Conservation (phyloP, 2,797 vertebrate species). For the Hephaestus fuliginosus region DNA sequence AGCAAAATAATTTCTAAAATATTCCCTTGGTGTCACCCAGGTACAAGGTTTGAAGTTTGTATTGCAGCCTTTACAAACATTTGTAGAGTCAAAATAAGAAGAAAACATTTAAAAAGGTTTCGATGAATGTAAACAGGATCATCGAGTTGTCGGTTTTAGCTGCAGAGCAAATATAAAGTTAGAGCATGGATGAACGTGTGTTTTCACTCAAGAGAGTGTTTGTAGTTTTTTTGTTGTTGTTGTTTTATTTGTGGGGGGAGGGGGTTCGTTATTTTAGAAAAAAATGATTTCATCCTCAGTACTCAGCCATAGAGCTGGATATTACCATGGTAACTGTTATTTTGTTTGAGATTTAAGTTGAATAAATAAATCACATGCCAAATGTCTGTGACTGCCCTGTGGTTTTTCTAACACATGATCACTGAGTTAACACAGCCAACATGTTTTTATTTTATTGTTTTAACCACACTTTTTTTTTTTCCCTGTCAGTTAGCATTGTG, state of each 20-base stretch:
- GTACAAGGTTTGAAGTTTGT: constrained; percentile 42
- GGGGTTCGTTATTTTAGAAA: constrained; percentile 1
- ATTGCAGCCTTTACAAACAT: constrained; percentile 57
- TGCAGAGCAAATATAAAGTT: constrained; percentile 51
- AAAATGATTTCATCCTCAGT: constrained; percentile 33
- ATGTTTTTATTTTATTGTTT: background rate
- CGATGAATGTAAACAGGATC: constrained; percentile 44
- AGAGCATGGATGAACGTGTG: constrained; percentile 27
- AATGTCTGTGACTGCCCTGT: constrained; percentile 30
- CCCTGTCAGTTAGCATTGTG: background rate
- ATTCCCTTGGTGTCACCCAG: constrained; percentile 1
- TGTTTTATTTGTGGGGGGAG: constrained; percentile 8
- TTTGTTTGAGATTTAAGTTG: constrained; percentile 25
- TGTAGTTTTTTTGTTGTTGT: constrained; percentile 13
- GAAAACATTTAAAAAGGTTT: constrained; percentile 36
- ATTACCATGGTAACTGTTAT: constrained; percentile 35
- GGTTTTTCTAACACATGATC: background rate
- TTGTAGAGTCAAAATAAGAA: constrained; percentile 57
- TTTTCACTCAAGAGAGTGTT: constrained; percentile 25
- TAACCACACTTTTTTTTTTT: background rate
- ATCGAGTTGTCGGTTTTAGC: constrained; percentile 33
- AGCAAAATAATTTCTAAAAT: constrained; percentile 26
- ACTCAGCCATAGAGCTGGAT: constrained; percentile 16
- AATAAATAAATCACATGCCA: constrained; percentile 54
- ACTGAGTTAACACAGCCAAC: background rate